Base-by-base conservation (phyloP, 2,113 vertebrate species). In the Tetrax tetrax region DNA sequence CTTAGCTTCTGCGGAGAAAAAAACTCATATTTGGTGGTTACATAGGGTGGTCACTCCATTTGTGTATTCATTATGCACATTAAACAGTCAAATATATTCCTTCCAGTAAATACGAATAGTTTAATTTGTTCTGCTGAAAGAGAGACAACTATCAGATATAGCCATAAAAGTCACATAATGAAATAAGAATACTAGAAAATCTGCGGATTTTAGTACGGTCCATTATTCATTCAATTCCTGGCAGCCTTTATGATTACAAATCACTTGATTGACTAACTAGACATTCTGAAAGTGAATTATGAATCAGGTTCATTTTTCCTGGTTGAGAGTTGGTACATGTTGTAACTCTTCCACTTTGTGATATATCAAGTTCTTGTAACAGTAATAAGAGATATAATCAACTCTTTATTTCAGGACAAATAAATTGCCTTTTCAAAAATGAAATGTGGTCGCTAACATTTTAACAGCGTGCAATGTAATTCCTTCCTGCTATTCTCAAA, bases 201-300 rank as follows among this genome's bases (percentile, higher is more conserved):
- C 87, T 38, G 51, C 96, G 97, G 98, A 98, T 99, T 99, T 99
- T 99, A 99, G 98, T 98, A 97, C 94, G 97, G 98, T 97, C 98
- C 97, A 98, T 99, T 99, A 99, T 98, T 99, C 99, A 99, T 99
- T 98, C 98, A 98, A 97, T 99, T 98, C 98, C 98, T 99, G 98
- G 98, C 99, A 99, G 98, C 97, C 98, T 98, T 99, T 99, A 98
- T 98, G 98, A 99, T 99, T 99, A 99, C 99, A 99, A 99, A 99
- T 99, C 98, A 99, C 98, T 99, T 99, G 99, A 99, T 99, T 99
- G 99, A 99, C 99, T 99, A 99, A 99, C 98, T 99, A 99, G 98
- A 99, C 98, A 98, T 98, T 99, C 98, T 97, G 94, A 98, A 97
- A 95, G 96, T 99, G 99, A 99, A 98, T 99, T 99, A 99, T 98